Base-by-base conservation (phyloP, 2,113 vertebrate genomes). In the Natator depressus region DNA sequence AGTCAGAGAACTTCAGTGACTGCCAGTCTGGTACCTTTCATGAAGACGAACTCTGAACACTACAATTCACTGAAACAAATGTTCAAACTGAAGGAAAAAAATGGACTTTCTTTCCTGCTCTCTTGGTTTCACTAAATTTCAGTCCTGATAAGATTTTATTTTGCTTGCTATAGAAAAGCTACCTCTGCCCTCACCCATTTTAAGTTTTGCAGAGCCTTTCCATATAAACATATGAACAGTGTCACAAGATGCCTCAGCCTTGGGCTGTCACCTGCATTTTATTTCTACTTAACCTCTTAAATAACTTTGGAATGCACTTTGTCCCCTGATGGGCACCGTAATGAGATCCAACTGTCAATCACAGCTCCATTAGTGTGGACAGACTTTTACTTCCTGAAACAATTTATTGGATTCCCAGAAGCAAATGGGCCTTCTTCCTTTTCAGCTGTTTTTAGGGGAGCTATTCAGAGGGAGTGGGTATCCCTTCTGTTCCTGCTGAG, bases 291-390 rank as follows among this genome's bases (percentile, higher is more conserved):
- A 95, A 87, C 94, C 96, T 97, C 97, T 96, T 95, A 76, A 98
- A 97, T 82, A 93, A 97, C 97, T 90, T 90, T 96, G 98, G 98
- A 98, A 98, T 97, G 98, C 98, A 96, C 91, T 97, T 92, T 95
- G 97, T 98, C 97, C 97, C 98, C 98, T 93, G 98, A 98, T 97
- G 97, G 97, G 98, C 72, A 46, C 95, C 2, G 88, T 98, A 98
- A 99, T 99, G 98, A 98, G 98, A 98, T 98, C 98, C 76, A 96
- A 91, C 98, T 98, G 98, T 98, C 98, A 99, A 98, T 99, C 98
- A 98, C 95, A 8, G 97, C 98, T 98, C 98, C 98, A 98, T 98
- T 98, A 98, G 98, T 97, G 97, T 97, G 98, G 97, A 98, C 98
- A 98, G 97, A 98, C 98, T 98, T 96, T 97, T 97, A 97, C 98